phyloP scores from a whole-genome alignment of 2,888 invertebrate species.

The Euspilapteryx auroguttella region DNA sequence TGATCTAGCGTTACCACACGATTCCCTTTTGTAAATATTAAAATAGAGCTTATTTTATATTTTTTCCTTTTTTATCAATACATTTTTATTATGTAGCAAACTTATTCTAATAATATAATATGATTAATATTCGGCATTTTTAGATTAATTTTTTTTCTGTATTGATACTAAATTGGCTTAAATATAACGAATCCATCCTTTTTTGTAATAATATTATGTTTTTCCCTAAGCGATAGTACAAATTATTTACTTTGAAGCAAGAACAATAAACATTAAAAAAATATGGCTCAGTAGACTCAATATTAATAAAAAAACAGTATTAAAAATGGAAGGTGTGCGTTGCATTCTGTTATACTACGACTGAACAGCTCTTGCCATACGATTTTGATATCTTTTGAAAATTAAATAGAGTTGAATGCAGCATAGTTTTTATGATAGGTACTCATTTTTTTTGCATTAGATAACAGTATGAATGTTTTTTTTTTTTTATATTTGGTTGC shows the following conservation, averaged over 20 bases:
- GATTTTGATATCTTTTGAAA: neutral
- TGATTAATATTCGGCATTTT: no score
- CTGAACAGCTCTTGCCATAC: neutral
- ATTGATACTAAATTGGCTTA: constrained; percentile 5
- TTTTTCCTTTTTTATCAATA: constrained; percentile 13
- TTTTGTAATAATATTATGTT: constrained; percentile 5
- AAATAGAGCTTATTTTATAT: constrained; percentile 27
- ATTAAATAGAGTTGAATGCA: constrained; percentile 5
- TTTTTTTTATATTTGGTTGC: constrained; percentile 34
- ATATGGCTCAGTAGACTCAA: neutral
- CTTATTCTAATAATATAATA: no score
- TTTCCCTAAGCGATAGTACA: constrained; percentile 48
- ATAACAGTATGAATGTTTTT: constrained; percentile 31
- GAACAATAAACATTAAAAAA: constrained; percentile 10
- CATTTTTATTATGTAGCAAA: no score
- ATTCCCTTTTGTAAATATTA: constrained; percentile 34
- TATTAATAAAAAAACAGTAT: constrained; percentile 24
- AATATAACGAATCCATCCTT: constrained; percentile 1
- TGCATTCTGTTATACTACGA: neutral
- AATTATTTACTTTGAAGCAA: constrained; percentile 23
- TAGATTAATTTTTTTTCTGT: constrained; percentile 9
- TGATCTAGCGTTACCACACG: constrained; percentile 29
- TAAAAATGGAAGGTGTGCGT: constrained; percentile 10
- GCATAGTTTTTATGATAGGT: constrained; percentile 6
- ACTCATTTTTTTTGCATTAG: constrained; percentile 13